These are phyloP conservation scores for Cryptotermes secundus DNA, from an alignment of 1,140 invertebrate species.

Conservation along the genomic window DNA sequence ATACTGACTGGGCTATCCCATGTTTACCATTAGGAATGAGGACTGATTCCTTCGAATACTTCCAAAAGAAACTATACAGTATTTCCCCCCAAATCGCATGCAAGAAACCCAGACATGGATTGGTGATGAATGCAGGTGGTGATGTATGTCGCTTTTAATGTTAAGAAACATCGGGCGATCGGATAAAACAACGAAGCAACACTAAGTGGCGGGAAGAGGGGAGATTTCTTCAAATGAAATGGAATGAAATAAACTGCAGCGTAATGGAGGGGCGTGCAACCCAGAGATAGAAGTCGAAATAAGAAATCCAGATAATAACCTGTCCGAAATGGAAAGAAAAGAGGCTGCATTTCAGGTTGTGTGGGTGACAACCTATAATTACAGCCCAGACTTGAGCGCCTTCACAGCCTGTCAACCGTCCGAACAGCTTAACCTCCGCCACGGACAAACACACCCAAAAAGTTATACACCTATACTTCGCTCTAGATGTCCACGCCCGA, in stretches of 20 bases:
- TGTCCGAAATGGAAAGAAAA: background rate
- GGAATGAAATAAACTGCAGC: constrained; percentile 19
- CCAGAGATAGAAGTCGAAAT: constrained; percentile 6
- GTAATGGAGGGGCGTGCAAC: background rate
- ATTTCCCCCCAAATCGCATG: background rate
- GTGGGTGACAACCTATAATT: constrained; percentile 10
- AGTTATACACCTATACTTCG: background rate
- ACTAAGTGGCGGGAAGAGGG: background rate
- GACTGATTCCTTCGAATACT: too few relatives aligned
- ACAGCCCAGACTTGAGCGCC: background rate
- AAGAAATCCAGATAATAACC: constrained; percentile 17
- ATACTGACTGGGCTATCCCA: too few relatives aligned
- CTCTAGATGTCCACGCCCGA: too few relatives aligned
- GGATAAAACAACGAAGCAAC: background rate
- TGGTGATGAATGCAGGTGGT: background rate
- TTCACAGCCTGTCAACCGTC: background rate
- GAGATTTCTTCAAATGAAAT: constrained; percentile 18
- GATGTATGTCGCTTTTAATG: background rate
- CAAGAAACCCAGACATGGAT: background rate
- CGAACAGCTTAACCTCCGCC: background rate
- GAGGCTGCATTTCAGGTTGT: background rate
- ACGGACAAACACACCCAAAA: background rate
- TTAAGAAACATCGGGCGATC: background rate
- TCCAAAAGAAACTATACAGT: too few relatives aligned
- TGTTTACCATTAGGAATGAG: too few relatives aligned